A percentile compares a stretch with the other conserved stretches of the same genome.
Conservation (phyloP, 2,888 invertebrate genomes). For the Drosophila kuntzei region DNA sequence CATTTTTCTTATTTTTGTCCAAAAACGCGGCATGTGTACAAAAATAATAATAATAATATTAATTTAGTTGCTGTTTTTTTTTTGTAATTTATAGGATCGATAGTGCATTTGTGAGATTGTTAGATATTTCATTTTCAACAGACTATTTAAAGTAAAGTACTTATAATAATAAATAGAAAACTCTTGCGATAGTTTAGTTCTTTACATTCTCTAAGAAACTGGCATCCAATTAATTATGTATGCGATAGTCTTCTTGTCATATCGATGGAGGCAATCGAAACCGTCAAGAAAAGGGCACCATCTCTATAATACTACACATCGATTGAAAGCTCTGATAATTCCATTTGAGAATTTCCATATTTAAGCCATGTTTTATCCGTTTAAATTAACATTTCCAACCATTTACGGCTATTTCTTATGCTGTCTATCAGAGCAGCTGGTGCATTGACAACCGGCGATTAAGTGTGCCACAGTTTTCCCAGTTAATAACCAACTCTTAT, state of each 20-base stretch:
- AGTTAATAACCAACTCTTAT: constrained; percentile 60
- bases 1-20: constrained; percentile 22
- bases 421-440: constrained; percentile 21
- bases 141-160: neutral
- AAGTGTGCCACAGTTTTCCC: constrained; percentile 43
- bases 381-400: constrained; percentile 20
- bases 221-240: neutral
- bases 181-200: neutral
- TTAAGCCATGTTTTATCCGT: constrained; percentile 17
- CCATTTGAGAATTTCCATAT: constrained; percentile 18
- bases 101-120: constrained; percentile 1
- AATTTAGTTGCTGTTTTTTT: constrained; percentile 10
- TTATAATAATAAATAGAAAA: neutral
- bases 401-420: constrained; percentile 21
- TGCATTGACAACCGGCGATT: constrained; percentile 56
- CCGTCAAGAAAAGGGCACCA: neutral
- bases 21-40: constrained; percentile 25
- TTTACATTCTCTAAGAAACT: neutral
- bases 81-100: constrained; percentile 4
- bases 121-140: neutral
- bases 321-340: constrained; percentile 5
- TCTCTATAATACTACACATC: neutral
- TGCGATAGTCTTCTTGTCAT: neutral
- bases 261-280: neutral
- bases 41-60: constrained; percentile 30